Percentiles rank a stretch among this genome's conserved stretches.
These are phyloP conservation scores for Macropodus opercularis DNA, from an alignment of 2,797 vertebrate genomes.

Conservation along the genomic window DNA sequence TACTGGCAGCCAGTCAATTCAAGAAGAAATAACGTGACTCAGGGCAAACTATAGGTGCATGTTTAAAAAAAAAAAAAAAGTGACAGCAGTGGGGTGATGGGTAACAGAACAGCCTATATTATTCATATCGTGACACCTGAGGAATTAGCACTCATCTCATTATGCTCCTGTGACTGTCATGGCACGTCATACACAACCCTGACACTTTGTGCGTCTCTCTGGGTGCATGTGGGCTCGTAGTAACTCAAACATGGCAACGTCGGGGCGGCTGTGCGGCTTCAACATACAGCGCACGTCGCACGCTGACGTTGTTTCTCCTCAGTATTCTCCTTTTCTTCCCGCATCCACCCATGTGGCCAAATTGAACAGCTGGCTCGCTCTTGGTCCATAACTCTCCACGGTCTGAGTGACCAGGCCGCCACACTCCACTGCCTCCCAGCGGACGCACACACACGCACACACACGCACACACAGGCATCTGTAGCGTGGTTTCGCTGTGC, in stretches of 20 bases:
- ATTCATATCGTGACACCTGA: slow-evolving; percentile 73
- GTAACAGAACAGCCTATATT: slow-evolving; percentile 64
- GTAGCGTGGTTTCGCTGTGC: too few relatives aligned
- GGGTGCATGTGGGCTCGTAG: slow-evolving; percentile 27
- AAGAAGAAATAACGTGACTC: slow-evolving; percentile 36
- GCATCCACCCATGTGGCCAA: slow-evolving; percentile 66
- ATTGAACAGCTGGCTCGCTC: slow-evolving; percentile 75
- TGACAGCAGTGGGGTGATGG: slow-evolving; percentile 38
- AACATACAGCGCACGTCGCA: too few relatives aligned
- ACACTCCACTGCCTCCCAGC: slow-evolving; percentile 61
- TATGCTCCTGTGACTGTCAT: slow-evolving; percentile 33
- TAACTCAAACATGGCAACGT: slow-evolving; percentile 37
- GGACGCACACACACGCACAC: slow-evolving; percentile 57
- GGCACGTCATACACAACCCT: slow-evolving; percentile 32
- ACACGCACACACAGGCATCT: slow-evolving; percentile 10
- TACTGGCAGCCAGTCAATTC: slow-evolving; percentile 26
- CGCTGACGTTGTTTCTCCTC: slow-evolving; percentile 52
- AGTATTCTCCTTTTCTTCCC: slow-evolving; percentile 54
- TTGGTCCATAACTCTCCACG: slow-evolving; percentile 67
- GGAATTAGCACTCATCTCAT: slow-evolving; percentile 68
- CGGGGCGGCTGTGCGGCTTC: too few relatives aligned
- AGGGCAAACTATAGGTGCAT: slow-evolving; percentile 24
- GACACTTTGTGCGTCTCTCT: slow-evolving; percentile 24
- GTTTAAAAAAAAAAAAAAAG: slow-evolving; percentile 36
- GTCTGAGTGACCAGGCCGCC: slow-evolving; percentile 70